phyloP scores from a whole-genome alignment of 2,113 vertebrate genomes.

The Erythrolamprus reginae region DNA sequence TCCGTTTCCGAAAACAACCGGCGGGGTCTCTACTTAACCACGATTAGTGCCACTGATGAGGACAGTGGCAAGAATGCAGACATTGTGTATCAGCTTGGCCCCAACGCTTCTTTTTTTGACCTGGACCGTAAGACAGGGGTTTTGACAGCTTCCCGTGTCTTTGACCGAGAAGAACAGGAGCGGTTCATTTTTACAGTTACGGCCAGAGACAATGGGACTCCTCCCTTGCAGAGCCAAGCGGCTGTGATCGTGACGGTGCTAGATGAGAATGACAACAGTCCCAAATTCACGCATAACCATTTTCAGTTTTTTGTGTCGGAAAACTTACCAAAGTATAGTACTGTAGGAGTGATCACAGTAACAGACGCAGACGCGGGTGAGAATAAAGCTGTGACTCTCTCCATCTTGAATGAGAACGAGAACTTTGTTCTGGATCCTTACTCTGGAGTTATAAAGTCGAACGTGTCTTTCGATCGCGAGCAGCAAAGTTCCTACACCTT shows the following conservation, averaged over 20 bases:
- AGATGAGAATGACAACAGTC: constrained; percentile 98
- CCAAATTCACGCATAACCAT: constrained; percentile 98
- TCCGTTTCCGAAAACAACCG: constrained; percentile 97
- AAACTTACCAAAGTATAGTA: constrained; percentile 97
- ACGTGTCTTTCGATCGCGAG: constrained; percentile 95
- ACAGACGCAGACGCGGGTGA: constrained; percentile 94
- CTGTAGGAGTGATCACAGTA: constrained; percentile 95
- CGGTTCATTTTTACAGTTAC: constrained; percentile 95
- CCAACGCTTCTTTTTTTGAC: constrained; percentile 97
- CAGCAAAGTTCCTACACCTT: constrained; percentile 98
- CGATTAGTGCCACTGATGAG: constrained; percentile 94
- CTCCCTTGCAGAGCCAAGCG: constrained; percentile 93
- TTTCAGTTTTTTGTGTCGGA: constrained; percentile 99
- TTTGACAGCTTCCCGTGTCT: constrained; percentile 93
- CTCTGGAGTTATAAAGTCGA: constrained; percentile 97
- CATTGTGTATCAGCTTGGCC: constrained; percentile 97
- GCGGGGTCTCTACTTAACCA: constrained; percentile 94
- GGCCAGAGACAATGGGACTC: constrained; percentile 94
- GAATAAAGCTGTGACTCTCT: constrained; percentile 92
- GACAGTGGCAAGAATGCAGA: constrained; percentile 98
- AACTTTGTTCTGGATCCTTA: constrained; percentile 95
- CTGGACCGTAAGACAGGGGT: constrained; percentile 96
- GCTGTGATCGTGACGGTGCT: constrained; percentile 94
- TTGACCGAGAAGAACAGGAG: constrained; percentile 97
- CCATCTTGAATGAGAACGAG: constrained; percentile 93